phyloP scores from a whole-genome alignment of 2,888 invertebrate genomes.

The Drosophila sordidula region DNA sequence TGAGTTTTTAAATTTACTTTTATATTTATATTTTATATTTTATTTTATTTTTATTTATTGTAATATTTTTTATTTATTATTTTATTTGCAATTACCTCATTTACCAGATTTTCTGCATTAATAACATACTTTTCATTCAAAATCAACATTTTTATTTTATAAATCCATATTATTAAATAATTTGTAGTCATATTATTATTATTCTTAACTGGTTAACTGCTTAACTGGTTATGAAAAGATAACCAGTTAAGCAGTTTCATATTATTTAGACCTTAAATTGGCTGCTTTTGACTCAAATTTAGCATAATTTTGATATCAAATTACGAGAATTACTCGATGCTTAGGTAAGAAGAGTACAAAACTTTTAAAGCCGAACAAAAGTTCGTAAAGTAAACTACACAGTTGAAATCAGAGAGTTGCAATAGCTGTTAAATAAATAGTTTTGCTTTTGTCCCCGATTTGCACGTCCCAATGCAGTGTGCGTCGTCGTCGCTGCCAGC shows the following conservation, averaged over 20 bases:
- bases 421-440: slow-evolving; percentile 27
- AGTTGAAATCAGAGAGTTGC: slow-evolving; percentile 23
- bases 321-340: not conserved
- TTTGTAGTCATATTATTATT: too few species aligned
- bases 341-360: not conserved
- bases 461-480: slow-evolving; percentile 48
- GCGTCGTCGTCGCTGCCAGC: slow-evolving; percentile 5
- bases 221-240: too few species aligned
- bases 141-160: not conserved
- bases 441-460: slow-evolving; percentile 39
- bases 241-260: not conserved
- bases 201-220: too few species aligned
- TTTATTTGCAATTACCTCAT: too few species aligned
- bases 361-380: not conserved
- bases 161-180: not conserved
- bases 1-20: too few species aligned
- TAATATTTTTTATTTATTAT: too few species aligned
- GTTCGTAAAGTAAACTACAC: slow-evolving; percentile 1
- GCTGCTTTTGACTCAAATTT: not conserved
- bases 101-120: too few species aligned
- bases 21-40: not conserved
- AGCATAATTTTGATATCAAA: not conserved
- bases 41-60: too few species aligned
- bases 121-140: not conserved
- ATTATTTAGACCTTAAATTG: not conserved